Evolutionary conservation across 2,888 invertebrate species (phyloP), one percentile per base, ranked within the genome.

Genomic region (Hydriomena furcata): DNA sequence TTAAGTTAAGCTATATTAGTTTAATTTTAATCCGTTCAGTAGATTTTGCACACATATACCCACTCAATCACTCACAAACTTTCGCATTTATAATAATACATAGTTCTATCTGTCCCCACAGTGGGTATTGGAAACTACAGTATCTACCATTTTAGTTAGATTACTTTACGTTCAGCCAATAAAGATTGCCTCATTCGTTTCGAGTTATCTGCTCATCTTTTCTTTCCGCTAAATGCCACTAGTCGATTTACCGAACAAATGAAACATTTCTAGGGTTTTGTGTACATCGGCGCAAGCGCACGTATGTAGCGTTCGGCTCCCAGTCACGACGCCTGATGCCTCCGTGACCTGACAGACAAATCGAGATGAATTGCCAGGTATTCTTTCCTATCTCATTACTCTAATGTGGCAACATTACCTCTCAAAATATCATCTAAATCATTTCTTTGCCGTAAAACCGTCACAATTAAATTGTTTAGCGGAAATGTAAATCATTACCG

Each of bases 341-440:
- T 73, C 79, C 82, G 82, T 86, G 87, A 85, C 84, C 82, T 66
- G 68, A 59, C 66, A 70, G 84, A 88, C 89, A 88, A 88, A 89
- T 89, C 88, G 82, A 84, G 84, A 88, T 84, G 87, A 86, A 87
- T 86, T 85, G 80, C 76, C 65, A 49, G 66, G 66, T 69, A 79
- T 79, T 82, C 79, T 77, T 81, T 76, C 71, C 68, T 65, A 61
- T 66, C 61, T 71, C 61, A 57, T 60, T 54, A 50, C 50, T 52
- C 52, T 60, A 73, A 78, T 79, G 71, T 72, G 71, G 66, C 68
- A 63, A 61, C 67, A 76, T 71, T 68, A 70, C 68, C 71, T 73
- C 71, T 74, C 69, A 72, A 66, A 72, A 65, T 62, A 52, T 52
- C 52, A 61, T 47, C 56, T 53, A 53, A 55, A 52, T 43, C 55